phyloP scores from a whole-genome alignment of 2,113 vertebrate species.

The Desmodus rotundus region DNA sequence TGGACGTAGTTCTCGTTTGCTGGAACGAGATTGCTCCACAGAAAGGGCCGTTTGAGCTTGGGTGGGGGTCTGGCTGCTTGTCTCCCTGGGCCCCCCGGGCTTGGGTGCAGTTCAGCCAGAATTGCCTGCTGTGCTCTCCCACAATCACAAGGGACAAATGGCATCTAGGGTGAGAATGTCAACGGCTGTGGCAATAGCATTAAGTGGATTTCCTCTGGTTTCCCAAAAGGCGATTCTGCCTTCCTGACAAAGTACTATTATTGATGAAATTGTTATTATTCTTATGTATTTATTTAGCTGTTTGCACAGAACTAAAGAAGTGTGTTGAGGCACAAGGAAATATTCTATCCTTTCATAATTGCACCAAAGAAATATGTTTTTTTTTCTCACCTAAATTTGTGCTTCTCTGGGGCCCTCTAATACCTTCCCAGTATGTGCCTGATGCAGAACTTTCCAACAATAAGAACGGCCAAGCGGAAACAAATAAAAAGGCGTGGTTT shows the following conservation, averaged over 20 bases:
- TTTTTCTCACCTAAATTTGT: neutral
- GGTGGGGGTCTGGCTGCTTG: slow-evolving; percentile 14
- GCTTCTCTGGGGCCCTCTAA: neutral
- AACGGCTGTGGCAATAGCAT: neutral
- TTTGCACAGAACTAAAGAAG: neutral
- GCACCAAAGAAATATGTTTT: neutral
- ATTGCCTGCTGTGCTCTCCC: neutral
- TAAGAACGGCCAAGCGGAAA: neutral
- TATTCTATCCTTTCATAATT: neutral
- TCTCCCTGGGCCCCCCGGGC: slow-evolving; percentile 25
- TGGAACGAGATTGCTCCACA: slow-evolving; percentile 24
- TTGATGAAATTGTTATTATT: slow-evolving; percentile 9
- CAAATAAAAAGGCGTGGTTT: neutral
- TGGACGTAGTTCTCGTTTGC: neutral
- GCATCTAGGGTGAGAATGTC: neutral
- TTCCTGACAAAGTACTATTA: neutral
- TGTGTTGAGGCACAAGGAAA: neutral
- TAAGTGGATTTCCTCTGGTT: neutral
- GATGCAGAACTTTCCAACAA: neutral
- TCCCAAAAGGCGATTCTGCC: neutral
- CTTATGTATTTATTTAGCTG: neutral
- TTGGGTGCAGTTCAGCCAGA: neutral
- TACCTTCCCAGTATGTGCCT: no score
- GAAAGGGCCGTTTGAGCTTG: neutral
- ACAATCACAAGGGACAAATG: neutral